Percentiles rank a stretch among this genome's conserved stretches.
phyloP scores from a whole-genome alignment of 2,797 vertebrate genomes.

The Pseudotriccus pelzelni region DNA sequence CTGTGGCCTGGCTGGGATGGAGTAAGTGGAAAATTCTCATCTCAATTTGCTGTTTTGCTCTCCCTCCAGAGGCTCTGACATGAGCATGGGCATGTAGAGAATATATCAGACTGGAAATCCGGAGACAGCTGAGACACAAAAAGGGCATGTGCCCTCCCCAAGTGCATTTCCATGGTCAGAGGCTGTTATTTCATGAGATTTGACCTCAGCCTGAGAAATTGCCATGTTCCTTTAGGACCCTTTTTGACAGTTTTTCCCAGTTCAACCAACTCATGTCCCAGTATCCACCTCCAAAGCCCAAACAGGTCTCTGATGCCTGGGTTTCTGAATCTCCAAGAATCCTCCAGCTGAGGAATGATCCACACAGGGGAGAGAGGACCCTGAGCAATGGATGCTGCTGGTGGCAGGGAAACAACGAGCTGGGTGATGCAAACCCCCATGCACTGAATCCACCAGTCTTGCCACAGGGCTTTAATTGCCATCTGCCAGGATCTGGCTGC shows the following conservation, averaged over 20 bases:
- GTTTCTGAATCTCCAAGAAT: neutral
- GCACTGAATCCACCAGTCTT: neutral
- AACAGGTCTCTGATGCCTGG: neutral
- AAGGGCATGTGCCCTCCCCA: accelerated
- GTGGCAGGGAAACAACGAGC: neutral
- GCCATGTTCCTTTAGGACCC: accelerated
- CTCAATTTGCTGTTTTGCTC: neutral
- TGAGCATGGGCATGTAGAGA: neutral
- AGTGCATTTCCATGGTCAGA: neutral
- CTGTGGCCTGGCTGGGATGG: neutral
- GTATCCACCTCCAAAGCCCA: neutral
- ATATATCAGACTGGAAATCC: neutral
- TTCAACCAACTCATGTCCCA: neutral
- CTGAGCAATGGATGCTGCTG: neutral
- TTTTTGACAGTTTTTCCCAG: neutral
- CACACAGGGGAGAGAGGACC: neutral
- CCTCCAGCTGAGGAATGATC: neutral
- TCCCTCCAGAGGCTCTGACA: neutral
- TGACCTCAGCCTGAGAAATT: neutral
- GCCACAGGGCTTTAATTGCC: neutral
- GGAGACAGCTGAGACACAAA: neutral
- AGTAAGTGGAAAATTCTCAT: neutral
- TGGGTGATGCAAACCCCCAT: accelerated
- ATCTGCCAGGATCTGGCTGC: neutral
- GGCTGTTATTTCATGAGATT: neutral